Evolutionary conservation across 2,888 invertebrate genomes (phyloP).

Genomic region (Drosophila leonis): DNA sequence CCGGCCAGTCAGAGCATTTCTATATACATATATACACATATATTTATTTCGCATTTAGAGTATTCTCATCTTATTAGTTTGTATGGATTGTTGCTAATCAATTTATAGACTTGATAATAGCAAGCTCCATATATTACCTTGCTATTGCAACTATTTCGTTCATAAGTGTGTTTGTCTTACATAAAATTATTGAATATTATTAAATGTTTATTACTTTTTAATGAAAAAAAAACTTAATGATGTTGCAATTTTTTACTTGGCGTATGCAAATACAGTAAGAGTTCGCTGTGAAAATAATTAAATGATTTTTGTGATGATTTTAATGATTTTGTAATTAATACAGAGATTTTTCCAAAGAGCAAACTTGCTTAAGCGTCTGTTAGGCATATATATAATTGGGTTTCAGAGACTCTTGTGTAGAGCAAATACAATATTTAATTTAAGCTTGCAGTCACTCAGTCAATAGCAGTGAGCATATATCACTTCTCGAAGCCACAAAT

Average conservation of each 20-base stretch:
- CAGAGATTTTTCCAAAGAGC: too few species aligned
- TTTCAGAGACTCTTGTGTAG: too few species aligned
- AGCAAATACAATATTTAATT: too few species aligned
- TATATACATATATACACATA: not conserved
- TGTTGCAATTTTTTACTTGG: constrained; percentile 6
- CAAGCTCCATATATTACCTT: constrained; percentile 15
- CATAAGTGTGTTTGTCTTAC: constrained; percentile 32
- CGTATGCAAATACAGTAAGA: not conserved
- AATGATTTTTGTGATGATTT: not conserved
- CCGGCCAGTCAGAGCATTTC: constrained; percentile 77
- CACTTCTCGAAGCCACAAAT: too few species aligned
- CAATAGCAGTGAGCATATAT: too few species aligned
- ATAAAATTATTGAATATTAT: constrained; percentile 14
- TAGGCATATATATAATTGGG: too few species aligned
- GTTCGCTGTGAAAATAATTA: too few species aligned
- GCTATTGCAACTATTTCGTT: constrained; percentile 19
- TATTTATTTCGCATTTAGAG: constrained; percentile 44
- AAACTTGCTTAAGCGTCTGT: too few species aligned
- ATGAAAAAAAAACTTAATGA: not conserved
- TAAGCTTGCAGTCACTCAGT: too few species aligned
- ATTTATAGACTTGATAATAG: constrained; percentile 25
- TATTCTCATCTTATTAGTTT: constrained; percentile 28
- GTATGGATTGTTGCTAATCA: constrained; percentile 5
- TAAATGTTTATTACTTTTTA: constrained; percentile 15
- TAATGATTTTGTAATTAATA: not conserved